Conservation (phyloP, 2,113 vertebrate species). For the Oncorhynchus gorbuscha region DNA sequence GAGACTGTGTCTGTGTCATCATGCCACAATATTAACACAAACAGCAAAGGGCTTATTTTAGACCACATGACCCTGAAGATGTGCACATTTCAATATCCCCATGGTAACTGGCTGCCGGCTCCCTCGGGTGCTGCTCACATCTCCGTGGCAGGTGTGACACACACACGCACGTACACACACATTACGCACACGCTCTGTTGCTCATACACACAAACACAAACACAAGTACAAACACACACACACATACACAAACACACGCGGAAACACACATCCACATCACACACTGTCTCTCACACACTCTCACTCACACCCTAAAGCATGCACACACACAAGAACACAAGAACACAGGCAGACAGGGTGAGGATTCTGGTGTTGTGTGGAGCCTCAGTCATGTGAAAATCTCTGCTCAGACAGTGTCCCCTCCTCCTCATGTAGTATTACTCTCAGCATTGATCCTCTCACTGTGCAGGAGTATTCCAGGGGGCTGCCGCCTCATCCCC, state of each 20-base stretch:
- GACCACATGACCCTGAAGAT: slow-evolving; percentile 57
- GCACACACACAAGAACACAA: not conserved
- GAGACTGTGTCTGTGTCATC: slow-evolving; percentile 12
- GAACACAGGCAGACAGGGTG: not conserved
- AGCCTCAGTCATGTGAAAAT: slow-evolving; percentile 71
- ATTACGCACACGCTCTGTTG: slow-evolving; percentile 20
- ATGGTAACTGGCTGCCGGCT: slow-evolving; percentile 62
- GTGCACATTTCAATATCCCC: slow-evolving; percentile 66
- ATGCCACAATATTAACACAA: slow-evolving; percentile 64
- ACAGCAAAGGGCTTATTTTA: slow-evolving; percentile 69
- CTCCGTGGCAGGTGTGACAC: slow-evolving; percentile 56
- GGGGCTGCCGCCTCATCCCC: slow-evolving; percentile 45
- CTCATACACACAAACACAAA: slow-evolving; percentile 25
- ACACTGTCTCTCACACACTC: slow-evolving; percentile 9
- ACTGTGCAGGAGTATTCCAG: slow-evolving; percentile 60
- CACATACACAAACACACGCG: slow-evolving; percentile 15
- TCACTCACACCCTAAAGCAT: slow-evolving; percentile 19
- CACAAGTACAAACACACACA: slow-evolving; percentile 10
- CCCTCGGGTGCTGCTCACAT: slow-evolving; percentile 43
- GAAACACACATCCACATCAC: slow-evolving; percentile 8
- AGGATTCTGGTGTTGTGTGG: slow-evolving; percentile 45
- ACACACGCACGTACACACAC: slow-evolving; percentile 31
- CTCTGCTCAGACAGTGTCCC: slow-evolving; percentile 51
- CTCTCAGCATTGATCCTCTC: slow-evolving; percentile 61
- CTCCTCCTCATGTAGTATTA: slow-evolving; percentile 59